A percentile compares a stretch with the other conserved stretches of the same genome.
These are phyloP conservation scores for Calcarius lapponicus DNA, from an alignment of 2,797 vertebrate genomes.

Conservation along the genomic window DNA sequence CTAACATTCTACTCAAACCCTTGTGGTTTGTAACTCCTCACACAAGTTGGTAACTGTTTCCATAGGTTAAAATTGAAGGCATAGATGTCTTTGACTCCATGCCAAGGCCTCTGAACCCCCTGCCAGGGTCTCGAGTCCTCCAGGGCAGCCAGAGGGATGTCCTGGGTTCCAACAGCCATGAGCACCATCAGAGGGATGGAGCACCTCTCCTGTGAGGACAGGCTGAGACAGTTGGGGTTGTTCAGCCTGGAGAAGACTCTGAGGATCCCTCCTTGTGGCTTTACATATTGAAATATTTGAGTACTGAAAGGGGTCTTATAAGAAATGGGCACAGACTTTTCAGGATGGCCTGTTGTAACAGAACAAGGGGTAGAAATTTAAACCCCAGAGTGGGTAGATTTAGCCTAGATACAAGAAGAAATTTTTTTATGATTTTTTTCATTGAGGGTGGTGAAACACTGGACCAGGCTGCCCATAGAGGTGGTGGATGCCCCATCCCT, in stretches of 20 bases:
- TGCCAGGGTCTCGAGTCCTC: no score
- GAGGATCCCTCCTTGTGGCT: background rate
- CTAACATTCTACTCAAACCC: no score
- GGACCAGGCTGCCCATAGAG: background rate
- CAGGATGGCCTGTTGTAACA: background rate
- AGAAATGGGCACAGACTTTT: background rate
- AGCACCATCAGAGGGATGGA: background rate
- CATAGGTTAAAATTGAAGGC: no score
- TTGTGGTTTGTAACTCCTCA: no score
- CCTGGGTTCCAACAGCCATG: no score
- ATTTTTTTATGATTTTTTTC: fast-evolving
- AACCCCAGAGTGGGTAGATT: background rate
- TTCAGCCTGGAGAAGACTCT: background rate
- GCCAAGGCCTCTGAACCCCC: no score
- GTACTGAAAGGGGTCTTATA: background rate
- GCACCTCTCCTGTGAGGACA: background rate
- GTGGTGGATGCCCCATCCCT: background rate
- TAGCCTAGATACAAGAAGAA: background rate
- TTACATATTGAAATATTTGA: background rate
- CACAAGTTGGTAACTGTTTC: no score
- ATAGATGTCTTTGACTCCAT: no score
- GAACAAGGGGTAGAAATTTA: background rate
- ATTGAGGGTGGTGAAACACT: background rate
- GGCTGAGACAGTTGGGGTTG: background rate
- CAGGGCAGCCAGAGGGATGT: no score